Evolutionary conservation across 2,797 vertebrate species (phyloP), one percentile per base, ranked within the genome.

Genomic region (Gymnocypris eckloni): DNA sequence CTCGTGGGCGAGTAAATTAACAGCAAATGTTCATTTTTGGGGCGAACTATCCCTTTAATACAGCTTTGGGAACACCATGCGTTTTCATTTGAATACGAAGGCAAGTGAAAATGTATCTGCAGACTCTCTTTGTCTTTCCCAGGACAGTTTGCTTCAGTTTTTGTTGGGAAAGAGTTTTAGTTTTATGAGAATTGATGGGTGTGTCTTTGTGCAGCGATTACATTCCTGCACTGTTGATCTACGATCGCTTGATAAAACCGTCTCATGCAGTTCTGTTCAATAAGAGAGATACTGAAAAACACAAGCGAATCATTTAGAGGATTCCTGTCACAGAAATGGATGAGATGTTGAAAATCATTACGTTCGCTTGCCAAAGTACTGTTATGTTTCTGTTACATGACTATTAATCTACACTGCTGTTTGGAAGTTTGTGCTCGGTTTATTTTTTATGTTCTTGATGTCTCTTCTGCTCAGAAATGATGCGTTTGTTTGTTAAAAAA

Each of bases 241-340:
- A 79, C 6, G 77, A 77, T 41, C 75, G 12, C 75, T 77, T 77
- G 75, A 80, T 80, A 50, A 45, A 72, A 71, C 79, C 54, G 4
- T 39, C 69, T 64, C 70, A 43, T 4, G 39, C 16, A 33, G 79
- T 37, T 80, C 79, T 37, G 79, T 83, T 78, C 50, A 71, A 61
- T 72, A 48, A 92, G 91, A 89, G 71, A 92, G 43, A 15, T 7
- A 39, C 45, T 7, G 45, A 56, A 82, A 41, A 71, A 39, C 48
- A 48, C 70, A 52, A 89, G 90, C 87, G 90, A 93, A 92, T 91
- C 83, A 78, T 91, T 89, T 93, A 95, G 93, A 93, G 93, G 92
- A 94, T 95, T 94, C 92, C 92, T 92, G 93, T 94, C 94, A 94
- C 90, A 88, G 75, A 86, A 92, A 92, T 28, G 82, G 87, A 89